Percentiles rank a stretch among this genome's conserved stretches.
Conservation (phyloP, 2,797 vertebrate species). For the Coilia nasus region DNA sequence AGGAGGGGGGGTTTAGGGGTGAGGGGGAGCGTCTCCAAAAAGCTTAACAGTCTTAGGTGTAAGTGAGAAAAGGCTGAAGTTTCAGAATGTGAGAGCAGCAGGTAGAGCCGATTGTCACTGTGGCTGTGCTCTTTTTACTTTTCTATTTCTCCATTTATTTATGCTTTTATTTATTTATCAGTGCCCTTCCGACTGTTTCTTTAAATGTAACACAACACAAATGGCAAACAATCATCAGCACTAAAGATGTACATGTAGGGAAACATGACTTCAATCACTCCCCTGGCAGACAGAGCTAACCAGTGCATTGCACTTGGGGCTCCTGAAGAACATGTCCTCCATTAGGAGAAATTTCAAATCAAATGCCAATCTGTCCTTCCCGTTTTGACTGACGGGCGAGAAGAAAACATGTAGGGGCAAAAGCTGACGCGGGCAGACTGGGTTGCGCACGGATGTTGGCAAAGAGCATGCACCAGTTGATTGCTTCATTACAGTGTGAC, state of each 20-base stretch:
- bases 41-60: constrained; percentile 14
- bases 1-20: not conserved
- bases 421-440: not conserved
- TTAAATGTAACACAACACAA: not conserved
- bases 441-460: constrained; percentile 10
- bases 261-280: not conserved
- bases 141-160: not conserved
- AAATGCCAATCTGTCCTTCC: not conserved
- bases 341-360: not conserved
- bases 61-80: not conserved
- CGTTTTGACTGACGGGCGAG: constrained; percentile 2
- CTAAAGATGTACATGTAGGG: not conserved
- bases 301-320: not conserved
- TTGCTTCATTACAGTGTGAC: constrained; percentile 45
- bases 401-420: not conserved
- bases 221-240: not conserved
- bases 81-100: constrained; percentile 1
- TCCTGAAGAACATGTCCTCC: not conserved
- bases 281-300: not conserved
- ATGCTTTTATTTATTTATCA: not conserved
- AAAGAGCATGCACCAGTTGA: constrained; percentile 31
- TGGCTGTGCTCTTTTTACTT: not conserved
- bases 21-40: not conserved
- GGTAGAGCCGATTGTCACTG: not conserved
- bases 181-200: not conserved